Evolutionary conservation across 2,113 vertebrate genomes (phyloP), one percentile per base, ranked within the genome.

Genomic region (Odocoileus virginianus): DNA sequence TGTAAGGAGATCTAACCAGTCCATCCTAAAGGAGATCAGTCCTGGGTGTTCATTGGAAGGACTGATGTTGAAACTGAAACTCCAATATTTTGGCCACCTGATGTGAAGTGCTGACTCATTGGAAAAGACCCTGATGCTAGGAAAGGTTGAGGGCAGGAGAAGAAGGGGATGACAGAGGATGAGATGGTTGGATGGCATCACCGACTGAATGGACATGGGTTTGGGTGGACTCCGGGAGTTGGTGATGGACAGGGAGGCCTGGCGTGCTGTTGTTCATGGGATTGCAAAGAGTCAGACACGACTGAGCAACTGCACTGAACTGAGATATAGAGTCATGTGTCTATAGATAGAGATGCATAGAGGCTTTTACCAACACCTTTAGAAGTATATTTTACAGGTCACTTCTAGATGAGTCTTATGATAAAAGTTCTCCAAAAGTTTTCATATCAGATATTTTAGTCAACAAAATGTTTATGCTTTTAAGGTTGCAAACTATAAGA

Each of bases 361-460:
- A 87, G 43, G 27, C 64, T 91, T 40, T 58, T 94, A 88, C 19
- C 60, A 96, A 79, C 28, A 91, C 36, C 55, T 93, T 98, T 81
- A 91, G 94, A 96, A 87, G n/a, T 50, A 5, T 92, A 36, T 87
- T 95, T 71, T 91, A 74, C 6, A 87, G 91, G 25, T 89, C 81
- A 94, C 50, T 94, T 15, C 36, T 40, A 81, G 64, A 86, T 87
- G 40, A 95, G 85, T 92, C 85, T 91, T 91, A 58, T 54, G 10
- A 43, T 74, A 87, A 92, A 95, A 96, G 1, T 71, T 96, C 27
- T 89, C 52, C 4, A 64, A 61, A 91, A 64, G 2, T 40, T 89
- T 89, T 92, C 40, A 2, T 57, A 14, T 76, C 15, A 61, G 33
- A 27, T 25, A 11, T 86, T 89, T 94, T 86, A 52, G 14, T 85